Base-by-base conservation (phyloP, 2,888 invertebrate genomes). In the Trissoscelio sp. region DNA sequence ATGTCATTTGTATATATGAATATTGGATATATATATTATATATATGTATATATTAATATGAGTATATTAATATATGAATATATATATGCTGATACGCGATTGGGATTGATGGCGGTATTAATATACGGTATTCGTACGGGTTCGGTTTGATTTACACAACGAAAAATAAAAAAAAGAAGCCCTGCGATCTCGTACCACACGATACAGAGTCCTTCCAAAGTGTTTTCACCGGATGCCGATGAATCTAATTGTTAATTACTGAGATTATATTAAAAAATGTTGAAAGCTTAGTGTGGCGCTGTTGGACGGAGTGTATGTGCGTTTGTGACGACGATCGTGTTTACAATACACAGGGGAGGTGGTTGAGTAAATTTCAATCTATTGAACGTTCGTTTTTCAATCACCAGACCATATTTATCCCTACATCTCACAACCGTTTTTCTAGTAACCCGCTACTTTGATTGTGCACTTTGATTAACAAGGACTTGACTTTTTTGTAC, bases 211-310 rank as follows among this genome's bases (percentile, higher is more conserved):
- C 64, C 46, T 57, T 64, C 37, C 55, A 73, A 70, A 66, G 34
- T 39, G 57, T 74, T 64, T 57, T 62, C 20, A 16, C 48, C 48
- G 34, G 34, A 37, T 46, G 37, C 48, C 51, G 72, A 72, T 39
- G 51, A 72, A 31, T 39, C 53, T 48, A 31, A 55, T 53, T 73
- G 73, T 73, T 73, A 62, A 42, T 42, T 53, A 60, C 37, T 62
- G 51, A 72, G 51, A 72, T 72, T 72, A 72, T 72, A 72, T 60
- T 60, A 70, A 58, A 28, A 67, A n/a, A 69, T 57, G 58, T 70
- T 60, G 58, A 48, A 39, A 57, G 37, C 55, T 64, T 55, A 34
- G 31, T 37, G 64, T 37, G 64, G 37, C 34, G 57, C 37, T 37
- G 24, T 66, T 64, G 55, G 57, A 62, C 39, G 31, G 51, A 73